Base-by-base conservation (phyloP, 2,113 vertebrate genomes). In the Melanerpes formicivorus region DNA sequence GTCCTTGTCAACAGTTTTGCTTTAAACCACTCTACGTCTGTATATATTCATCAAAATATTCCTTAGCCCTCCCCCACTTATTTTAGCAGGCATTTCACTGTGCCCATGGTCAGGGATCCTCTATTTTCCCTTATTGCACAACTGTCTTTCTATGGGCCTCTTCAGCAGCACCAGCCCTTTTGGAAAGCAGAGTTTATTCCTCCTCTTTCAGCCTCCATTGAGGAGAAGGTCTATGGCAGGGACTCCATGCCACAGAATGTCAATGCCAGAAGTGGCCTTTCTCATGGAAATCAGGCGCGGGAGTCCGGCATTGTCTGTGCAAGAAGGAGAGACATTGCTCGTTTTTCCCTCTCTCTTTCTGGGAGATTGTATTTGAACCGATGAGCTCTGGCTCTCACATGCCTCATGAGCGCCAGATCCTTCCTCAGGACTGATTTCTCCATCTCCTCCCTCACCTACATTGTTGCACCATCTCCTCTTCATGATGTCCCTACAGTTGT, bases 191-290 rank as follows among this genome's bases (percentile, higher is more conserved):
- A 60, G 56, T 93, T 95, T 85, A 83, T 94, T 86, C 76, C 76
- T 80, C 30, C 62, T 85, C 80, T 62, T 93, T 90, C 77, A 90
- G 76, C 27, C 54, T 60, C 1, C 56, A 54, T 7, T 62, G 73
- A 86, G 80, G 64, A 90, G 59, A 80, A 80, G 48, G 52, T 88
- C 80, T 86, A 80, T 19, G 37, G 34, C 6, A 9, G 52, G 52
- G 60, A 77, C 60, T 32, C 0, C 0, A 7, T 56, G 78, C 40
- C 17, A 11, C 67, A 88, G 90, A 93, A 91, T 76, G 88, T 90
- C 92, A 94, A 46, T 91, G 92, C 59, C 83, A 94, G 83, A 86
- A 84, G 48, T 65, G 59, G 73, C 63, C 54, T 90, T 95, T 96
- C 73, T 96, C 80, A 95, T 93, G 93, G 90, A 95, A 95, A 96